Conservation (phyloP, 2,888 invertebrate genomes). For the Pristionchus arcanus region DNA sequence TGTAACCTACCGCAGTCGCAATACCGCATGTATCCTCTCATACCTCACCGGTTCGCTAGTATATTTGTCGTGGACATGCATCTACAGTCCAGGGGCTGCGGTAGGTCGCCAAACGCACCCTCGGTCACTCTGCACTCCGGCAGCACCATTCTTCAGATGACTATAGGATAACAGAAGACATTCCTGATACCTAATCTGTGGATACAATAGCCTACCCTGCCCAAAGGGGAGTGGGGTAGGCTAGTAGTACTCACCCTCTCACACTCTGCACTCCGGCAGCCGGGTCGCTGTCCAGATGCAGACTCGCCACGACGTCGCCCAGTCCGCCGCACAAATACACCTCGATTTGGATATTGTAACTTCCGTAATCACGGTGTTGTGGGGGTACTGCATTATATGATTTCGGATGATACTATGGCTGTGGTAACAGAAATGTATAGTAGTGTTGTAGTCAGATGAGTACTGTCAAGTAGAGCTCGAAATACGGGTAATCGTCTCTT, state of each 20-base stretch:
- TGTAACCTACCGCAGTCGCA: no score
- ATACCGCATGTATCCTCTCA: no score
- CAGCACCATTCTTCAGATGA: no score
- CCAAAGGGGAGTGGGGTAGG: not conserved
- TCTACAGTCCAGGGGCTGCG: not conserved
- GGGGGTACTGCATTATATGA: not conserved
- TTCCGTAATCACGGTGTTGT: not conserved
- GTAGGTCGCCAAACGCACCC: not conserved
- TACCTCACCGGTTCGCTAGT: no score
- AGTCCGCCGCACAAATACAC: not conserved
- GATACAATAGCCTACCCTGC: not conserved
- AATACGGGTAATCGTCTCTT: no score
- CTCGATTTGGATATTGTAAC: not conserved
- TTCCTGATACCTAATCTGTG: not conserved
- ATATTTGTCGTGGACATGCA: no score
- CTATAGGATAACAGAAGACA: no score
- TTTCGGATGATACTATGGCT: no score
- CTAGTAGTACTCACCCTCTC: not conserved
- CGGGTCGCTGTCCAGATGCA: constrained; percentile 1
- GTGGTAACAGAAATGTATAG: no score
- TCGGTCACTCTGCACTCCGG: no score
- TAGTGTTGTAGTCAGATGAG: no score
- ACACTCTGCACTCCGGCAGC: not conserved
- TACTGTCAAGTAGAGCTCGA: no score
- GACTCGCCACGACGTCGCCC: not conserved